A percentile compares a stretch with the other conserved stretches of the same genome.
phyloP scores from a whole-genome alignment of 2,888 invertebrate species.

The Clistopyga incitator region DNA sequence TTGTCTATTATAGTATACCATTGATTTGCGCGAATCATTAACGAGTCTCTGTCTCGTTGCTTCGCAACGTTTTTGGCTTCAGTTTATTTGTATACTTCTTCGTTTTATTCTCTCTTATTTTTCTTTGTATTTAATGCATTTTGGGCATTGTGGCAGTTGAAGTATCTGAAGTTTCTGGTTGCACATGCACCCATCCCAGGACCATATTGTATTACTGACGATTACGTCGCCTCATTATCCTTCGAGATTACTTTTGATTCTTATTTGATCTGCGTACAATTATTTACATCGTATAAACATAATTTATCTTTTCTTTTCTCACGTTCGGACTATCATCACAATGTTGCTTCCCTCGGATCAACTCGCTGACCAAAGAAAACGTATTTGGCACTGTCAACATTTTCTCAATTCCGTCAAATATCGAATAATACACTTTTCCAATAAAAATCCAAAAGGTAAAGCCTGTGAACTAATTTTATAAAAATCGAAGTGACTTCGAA shows the following conservation, averaged over 20 bases:
- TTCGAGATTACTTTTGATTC: constrained; percentile 72
- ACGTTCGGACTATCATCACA: constrained; percentile 32
- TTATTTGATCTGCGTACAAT: constrained; percentile 74
- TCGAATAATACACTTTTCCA: not conserved
- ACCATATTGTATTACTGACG: constrained; percentile 71
- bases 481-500: too few species aligned
- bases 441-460: not conserved
- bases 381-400: not conserved
- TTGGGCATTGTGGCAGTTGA: constrained; percentile 65
- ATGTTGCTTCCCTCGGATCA: constrained; percentile 4
- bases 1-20: constrained; percentile 41
- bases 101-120: constrained; percentile 13
- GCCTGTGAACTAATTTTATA: too few species aligned
- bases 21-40: constrained; percentile 38
- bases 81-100: constrained; percentile 28
- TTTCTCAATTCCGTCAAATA: not conserved
- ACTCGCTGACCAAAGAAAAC: not conserved
- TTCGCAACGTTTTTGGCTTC: constrained; percentile 40
- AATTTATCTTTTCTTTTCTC: constrained; percentile 50
- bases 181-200: constrained; percentile 82
- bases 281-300: constrained; percentile 81
- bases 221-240: constrained; percentile 64
- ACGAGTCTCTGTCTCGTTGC: constrained; percentile 60
- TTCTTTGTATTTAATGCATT: constrained; percentile 40
- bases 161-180: constrained; percentile 73